Percentiles rank a stretch among this genome's conserved stretches.
Evolutionary conservation across 1,140 invertebrate species (phyloP).

Genomic region (Listronotus oregonensis): DNA sequence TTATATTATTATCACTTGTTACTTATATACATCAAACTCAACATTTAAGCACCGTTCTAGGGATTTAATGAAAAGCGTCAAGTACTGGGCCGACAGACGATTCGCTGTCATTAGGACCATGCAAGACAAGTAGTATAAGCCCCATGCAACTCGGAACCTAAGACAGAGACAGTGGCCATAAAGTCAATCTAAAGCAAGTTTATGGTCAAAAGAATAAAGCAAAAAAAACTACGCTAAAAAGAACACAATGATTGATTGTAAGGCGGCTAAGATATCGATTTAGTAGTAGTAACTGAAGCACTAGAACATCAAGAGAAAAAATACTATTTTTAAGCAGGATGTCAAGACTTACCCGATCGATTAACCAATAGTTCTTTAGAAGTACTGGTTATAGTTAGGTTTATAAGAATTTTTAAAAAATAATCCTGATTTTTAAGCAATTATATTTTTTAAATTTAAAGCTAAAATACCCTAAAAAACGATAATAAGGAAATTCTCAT

Average conservation of each 20-base stretch:
- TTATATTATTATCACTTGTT: no score
- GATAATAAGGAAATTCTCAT: no score
- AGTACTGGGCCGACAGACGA: not conserved
- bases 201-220: not conserved
- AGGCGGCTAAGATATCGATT: not conserved
- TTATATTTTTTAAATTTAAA: no score
- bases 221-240: conserved; percentile 7
- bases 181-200: conserved; percentile 13
- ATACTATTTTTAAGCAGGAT: not conserved
- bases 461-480: no score
- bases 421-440: no score
- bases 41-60: not conserved
- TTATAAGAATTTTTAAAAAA: no score
- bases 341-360: not conserved
- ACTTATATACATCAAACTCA: no score
- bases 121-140: conserved; percentile 35
- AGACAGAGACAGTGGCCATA: conserved; percentile 20
- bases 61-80: not conserved
- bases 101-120: conserved; percentile 22
- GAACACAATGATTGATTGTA: not conserved
- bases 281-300: conserved; percentile 8
- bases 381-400: no score
- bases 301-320: conserved; percentile 18
- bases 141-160: conserved; percentile 39
- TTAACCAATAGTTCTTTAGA: no score